Percentiles rank a stretch among this genome's conserved stretches.
These are phyloP conservation scores for Pomatostomus ruficeps DNA, from an alignment of 2,113 vertebrate genomes.

Conservation along the genomic window DNA sequence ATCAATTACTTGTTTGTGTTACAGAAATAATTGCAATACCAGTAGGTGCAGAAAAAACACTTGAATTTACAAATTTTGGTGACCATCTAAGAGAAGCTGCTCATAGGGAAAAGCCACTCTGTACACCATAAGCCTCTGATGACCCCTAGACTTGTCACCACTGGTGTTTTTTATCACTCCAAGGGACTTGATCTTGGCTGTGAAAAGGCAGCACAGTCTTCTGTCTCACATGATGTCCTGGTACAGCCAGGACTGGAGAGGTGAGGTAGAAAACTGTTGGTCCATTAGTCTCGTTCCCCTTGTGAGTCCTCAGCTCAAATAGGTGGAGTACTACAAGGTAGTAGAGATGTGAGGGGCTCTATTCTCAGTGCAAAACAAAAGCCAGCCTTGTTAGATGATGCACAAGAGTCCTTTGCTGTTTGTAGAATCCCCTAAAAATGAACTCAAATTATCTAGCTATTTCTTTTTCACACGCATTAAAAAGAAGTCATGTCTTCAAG, in stretches of 20 bases:
- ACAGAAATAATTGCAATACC: not conserved
- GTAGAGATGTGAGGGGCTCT: not conserved
- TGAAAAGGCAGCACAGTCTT: not conserved
- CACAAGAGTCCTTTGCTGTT: not conserved
- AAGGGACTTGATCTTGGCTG: not conserved
- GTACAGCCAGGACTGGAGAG: not conserved
- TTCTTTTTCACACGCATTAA: not conserved
- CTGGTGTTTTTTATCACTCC: not conserved
- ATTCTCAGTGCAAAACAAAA: not conserved
- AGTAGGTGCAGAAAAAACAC: not conserved
- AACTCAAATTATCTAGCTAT: not conserved
- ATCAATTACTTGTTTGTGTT: not conserved
- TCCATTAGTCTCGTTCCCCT: not conserved
- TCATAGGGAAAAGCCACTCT: not conserved
- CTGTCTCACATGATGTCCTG: not conserved
- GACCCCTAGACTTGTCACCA: not conserved
- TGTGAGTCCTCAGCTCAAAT: not conserved
- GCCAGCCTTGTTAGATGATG: not conserved
- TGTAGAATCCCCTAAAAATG: not conserved
- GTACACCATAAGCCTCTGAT: not conserved
- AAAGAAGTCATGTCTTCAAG: not conserved
- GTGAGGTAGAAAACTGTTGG: not conserved
- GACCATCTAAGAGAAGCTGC: not conserved
- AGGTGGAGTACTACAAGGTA: not conserved
- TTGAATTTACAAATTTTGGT: not conserved